These are phyloP conservation scores for Cliona cf. orientalis DNA, from an alignment of 37 sponge, comb jelly and placozoan species.

Conservation along the genomic window DNA sequence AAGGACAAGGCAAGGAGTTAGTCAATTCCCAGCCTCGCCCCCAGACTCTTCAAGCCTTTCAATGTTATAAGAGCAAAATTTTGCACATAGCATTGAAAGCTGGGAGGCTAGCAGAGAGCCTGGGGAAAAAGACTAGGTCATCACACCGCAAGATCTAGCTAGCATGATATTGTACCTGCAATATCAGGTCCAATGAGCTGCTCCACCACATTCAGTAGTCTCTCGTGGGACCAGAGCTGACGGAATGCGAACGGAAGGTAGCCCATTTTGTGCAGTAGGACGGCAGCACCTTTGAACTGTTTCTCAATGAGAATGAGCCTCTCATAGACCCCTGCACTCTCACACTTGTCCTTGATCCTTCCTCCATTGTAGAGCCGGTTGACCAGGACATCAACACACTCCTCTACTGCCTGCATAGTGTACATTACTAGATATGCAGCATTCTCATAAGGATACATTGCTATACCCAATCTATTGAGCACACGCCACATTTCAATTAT, in stretches of 20 bases:
- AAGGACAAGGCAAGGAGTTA: too few relatives aligned
- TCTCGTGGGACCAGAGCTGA: conserved; percentile 66
- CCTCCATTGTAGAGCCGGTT: conserved; percentile 68
- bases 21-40: too few relatives aligned
- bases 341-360: conserved; percentile 64
- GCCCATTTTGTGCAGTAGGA: conserved; percentile 73
- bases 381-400: conserved; percentile 66
- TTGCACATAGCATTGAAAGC: too few relatives aligned
- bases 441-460: too few relatives aligned
- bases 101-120: too few relatives aligned
- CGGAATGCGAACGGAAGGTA: conserved; percentile 65
- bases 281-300: conserved; percentile 79
- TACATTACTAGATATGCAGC: too few relatives aligned
- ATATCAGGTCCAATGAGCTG: conserved; percentile 86
- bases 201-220: conserved; percentile 76
- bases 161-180: conserved; percentile 36
- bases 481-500: too few relatives aligned
- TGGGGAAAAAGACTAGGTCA: background rate
- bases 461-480: too few relatives aligned
- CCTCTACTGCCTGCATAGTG: conserved; percentile 54
- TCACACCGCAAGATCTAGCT: background rate
- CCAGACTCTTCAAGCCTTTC: too few relatives aligned
- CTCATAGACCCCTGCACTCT: conserved; percentile 74
- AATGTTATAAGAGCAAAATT: too few relatives aligned
- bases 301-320: conserved; percentile 74